Conservation (phyloP, 2,797 vertebrate species). For the Sardinella longiceps region DNA sequence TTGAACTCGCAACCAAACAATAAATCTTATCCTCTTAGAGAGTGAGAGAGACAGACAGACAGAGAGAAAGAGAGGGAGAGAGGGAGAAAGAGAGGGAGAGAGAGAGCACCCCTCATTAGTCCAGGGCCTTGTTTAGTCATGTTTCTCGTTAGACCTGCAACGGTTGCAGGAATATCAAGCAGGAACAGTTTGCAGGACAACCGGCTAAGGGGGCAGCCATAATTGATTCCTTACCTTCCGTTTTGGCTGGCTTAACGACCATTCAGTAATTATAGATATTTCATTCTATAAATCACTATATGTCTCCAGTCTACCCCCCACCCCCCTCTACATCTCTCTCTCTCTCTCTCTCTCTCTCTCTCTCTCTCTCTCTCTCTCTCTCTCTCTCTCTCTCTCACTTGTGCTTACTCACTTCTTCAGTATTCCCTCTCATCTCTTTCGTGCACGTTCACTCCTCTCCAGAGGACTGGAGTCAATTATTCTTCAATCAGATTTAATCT, state of each 20-base stretch:
- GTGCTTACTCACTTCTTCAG: no score
- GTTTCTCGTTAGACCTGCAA: constrained; percentile 64
- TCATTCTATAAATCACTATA: constrained; percentile 61
- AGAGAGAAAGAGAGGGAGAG: background rate
- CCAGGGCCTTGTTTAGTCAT: constrained; percentile 57
- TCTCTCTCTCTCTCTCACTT: background rate
- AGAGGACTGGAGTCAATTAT: constrained; percentile 53
- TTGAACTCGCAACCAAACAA: constrained; percentile 66
- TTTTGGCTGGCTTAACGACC: constrained; percentile 53
- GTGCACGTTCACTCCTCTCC: background rate
- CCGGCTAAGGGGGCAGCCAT: constrained; percentile 44
- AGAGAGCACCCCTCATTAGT: constrained; percentile 60
- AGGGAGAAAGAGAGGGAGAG: constrained; percentile 33
- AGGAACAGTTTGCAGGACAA: constrained; percentile 1
- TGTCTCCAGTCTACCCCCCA: constrained; percentile 30
- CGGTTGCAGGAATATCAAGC: constrained; percentile 58
- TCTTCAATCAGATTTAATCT: constrained; percentile 60
- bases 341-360: background rate
- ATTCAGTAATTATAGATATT: constrained; percentile 60
- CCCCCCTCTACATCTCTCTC: constrained; percentile 11
- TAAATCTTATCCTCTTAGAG: constrained; percentile 62
- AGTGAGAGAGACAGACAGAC: constrained; percentile 42
- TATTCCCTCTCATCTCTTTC: constrained; percentile 6
- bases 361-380: background rate
- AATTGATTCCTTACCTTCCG: constrained; percentile 67